Base-by-base conservation (phyloP, 2,888 invertebrate species). In the Zygothrica quintamaculata region DNA sequence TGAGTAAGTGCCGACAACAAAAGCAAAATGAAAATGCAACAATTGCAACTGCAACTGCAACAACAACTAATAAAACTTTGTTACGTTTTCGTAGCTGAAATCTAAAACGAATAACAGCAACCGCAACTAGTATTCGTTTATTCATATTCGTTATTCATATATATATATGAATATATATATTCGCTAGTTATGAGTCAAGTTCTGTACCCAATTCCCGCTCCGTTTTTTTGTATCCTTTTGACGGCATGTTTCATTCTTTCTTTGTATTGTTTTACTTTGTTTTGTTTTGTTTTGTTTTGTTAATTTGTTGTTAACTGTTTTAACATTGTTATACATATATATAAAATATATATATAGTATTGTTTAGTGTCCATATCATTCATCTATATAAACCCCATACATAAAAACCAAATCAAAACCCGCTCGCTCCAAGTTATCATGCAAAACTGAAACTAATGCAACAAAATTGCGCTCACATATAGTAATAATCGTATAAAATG, bases 1-100 rank as follows among this genome's bases (percentile, higher is more conserved):
- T 82, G 87, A 86, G 91, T 91, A 91, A 91, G 91, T 91, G 85
- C 84, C 68, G 71, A 72, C 56, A 64, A 58, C 64, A 65, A 52
- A 60, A 73, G 65, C 47, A 61, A 65, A 40, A 60, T 58, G 40
- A 34, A 64, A 46, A n/a, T n/a, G n/a, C n/a, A n/a, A n/a, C n/a
- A n/a, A n/a, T n/a, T n/a, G n/a, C n/a, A n/a, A n/a, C n/a, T n/a
- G n/a, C n/a, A n/a, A n/a, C n/a, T 56, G 48, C 15, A 52, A 36
- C 33, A 31, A 56, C 51, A 52, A 61, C 48, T 12, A 43, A 55
- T 36, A 40, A 40, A 44, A 57, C 8, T 34, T 58, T 18, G 59
- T 65, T 56, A 62, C 61, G 74, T 79, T 74, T 77, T 74, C 79
- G 73, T 79, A 75, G 79, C 60, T 73, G n/a, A n/a, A n/a, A n/a